Evolutionary conservation across 2,797 vertebrate species (phyloP), one percentile per base, ranked within the genome.

Genomic region (Mycteria americana): DNA sequence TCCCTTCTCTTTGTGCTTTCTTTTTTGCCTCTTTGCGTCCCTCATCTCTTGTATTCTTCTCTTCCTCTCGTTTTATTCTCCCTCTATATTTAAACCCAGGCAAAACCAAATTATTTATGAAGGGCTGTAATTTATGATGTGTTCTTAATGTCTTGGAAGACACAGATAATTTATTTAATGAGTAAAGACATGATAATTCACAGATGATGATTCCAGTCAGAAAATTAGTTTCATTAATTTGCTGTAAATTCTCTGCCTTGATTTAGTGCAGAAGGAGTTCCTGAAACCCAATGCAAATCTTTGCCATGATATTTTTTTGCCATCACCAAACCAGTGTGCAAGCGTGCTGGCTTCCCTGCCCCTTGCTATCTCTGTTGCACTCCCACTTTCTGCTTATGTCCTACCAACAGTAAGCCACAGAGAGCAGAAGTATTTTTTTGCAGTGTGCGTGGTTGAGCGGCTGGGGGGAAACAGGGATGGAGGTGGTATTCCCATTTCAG

Each of bases 221-320:
- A 98, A 98, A 98, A 98, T 98, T 97, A 97, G 96, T 97, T 98
- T 97, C 97, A 98, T 98, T 98, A 98, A 98, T 98, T 98, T 97
- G 68, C 95, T 95, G 91, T 95, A 97, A 97, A 98, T 93, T 96
- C 48, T 46, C 90, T 94, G 89, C 92, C 88, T 97, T 97, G 97
- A 98, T 97, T 97, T 97, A 97, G 88, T 97, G 78, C 92, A 82
- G 92, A 48, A 78, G 68, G 86, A 96, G 70, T 64, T 95, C 88
- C 90, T 95, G 86, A 91, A 91, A 78, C 53, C 65, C 65, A 67
- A 37, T 46, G 94, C 76, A 88, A 94, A 94, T 95, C 92, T 97
- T 68, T 28, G 28, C 87, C 54, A 15, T 0, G 3, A 68, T 64
- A 16, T 35, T 81, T 80, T 92, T 43, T 50, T 74, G 50, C 87